Conservation (phyloP, 1,140 invertebrate species). For the Scylla paramamosain region DNA sequence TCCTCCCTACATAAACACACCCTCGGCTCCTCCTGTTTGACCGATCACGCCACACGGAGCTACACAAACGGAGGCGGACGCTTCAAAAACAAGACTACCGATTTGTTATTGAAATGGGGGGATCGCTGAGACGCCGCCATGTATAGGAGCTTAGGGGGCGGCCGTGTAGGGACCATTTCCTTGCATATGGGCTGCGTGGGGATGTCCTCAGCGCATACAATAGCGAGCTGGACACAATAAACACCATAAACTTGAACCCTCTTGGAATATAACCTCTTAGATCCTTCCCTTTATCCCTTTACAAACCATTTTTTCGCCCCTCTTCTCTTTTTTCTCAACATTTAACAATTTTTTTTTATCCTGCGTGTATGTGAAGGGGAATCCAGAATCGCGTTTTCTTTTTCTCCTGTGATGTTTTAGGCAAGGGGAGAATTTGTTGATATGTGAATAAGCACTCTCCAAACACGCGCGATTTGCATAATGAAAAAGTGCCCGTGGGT, state of each 20-base stretch:
- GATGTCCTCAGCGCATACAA: background rate
- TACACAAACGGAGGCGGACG: background rate
- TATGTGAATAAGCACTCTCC: too few relatives aligned
- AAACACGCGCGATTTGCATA: too few relatives aligned
- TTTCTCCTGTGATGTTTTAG: background rate
- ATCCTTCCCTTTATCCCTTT: background rate
- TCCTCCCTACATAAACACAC: background rate
- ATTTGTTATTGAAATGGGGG: conserved; percentile 8
- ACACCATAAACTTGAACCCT: background rate
- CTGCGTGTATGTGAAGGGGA: too few relatives aligned
- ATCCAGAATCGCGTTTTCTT: background rate
- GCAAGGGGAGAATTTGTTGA: too few relatives aligned
- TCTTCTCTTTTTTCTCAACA: background rate
- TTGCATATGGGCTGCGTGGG: background rate
- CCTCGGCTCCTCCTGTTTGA: background rate
- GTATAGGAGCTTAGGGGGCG: background rate
- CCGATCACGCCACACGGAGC: background rate
- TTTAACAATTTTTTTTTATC: background rate
- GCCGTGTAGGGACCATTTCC: background rate
- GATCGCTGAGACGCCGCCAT: background rate
- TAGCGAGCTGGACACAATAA: background rate
- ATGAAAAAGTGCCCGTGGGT: too few relatives aligned
- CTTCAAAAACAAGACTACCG: conserved; percentile 3
- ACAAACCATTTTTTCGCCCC: background rate
- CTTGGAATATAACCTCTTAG: background rate